Base-by-base conservation (phyloP, 2,797 vertebrate genomes). In the Siniperca scherzeri region DNA sequence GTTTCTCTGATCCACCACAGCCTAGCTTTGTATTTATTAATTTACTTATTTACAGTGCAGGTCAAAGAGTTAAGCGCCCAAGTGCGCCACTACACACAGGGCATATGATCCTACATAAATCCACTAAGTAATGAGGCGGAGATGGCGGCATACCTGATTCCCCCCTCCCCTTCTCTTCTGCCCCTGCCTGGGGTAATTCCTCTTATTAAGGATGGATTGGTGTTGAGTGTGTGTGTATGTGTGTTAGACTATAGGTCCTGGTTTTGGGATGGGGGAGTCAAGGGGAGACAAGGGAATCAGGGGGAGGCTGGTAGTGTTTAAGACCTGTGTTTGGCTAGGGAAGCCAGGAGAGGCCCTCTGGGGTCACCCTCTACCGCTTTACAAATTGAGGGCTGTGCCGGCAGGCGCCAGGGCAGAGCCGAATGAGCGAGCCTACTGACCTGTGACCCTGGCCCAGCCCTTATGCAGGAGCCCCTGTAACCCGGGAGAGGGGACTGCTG, bases 381-480 rank as follows among this genome's bases (percentile, higher is more conserved):
- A 96, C 96, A 97, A 97, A 96, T 96, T 96, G 95, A 95, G 95
- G 93, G 92, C 92, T 95, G 91, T 94, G 93, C 93, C 88, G 94
- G 88, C 92, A 96, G 97, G 96, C 97, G 96, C 97, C 97, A 97
- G 95, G 92, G 93, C 94, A 95, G 93, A 91, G 93, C 91, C 70
- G 93, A 96, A 96, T 93, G 94, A 96, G 94, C 76, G 30, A 92
- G 91, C 94, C 91, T 87, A 91, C 83, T 95, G 94, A 96, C 97
- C 96, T 97, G 91, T 96, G 96, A 97, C 97, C 97, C 93, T 40
- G 65, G 88, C 81, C 91, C 89, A 91, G 93, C 95, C 91, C 90
- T 85, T 76, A 82, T 70, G 91, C 94, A 87, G 94, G 93, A 95
- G 94, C 94, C 92, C 93, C 88, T 92, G 91, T 94, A 96, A 94